phyloP scores from a whole-genome alignment of 1,140 invertebrate species.

The Antheraea mylitta region DNA sequence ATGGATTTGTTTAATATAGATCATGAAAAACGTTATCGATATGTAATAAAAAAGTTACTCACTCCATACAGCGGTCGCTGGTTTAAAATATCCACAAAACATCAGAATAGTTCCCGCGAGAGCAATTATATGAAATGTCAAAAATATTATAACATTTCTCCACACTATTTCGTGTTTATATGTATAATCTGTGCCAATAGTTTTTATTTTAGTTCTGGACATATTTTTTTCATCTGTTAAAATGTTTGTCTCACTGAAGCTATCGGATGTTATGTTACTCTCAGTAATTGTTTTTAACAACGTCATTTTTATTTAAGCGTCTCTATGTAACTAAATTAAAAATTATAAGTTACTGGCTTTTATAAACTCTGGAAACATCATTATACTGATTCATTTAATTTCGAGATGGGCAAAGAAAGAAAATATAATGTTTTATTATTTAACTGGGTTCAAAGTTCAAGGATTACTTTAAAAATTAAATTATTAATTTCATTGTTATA shows the following conservation, averaged over 20 bases:
- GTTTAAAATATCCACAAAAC: conserved; percentile 21
- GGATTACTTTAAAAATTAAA: no score
- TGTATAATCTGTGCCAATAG: conserved; percentile 71
- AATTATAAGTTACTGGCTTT: no score
- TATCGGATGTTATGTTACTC: neutral
- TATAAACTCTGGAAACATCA: no score
- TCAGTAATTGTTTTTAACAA: neutral
- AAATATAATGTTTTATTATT: no score
- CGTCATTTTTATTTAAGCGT: neutral
- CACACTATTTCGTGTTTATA: conserved; percentile 77
- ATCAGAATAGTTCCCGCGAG: conserved; percentile 49
- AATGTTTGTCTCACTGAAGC: neutral
- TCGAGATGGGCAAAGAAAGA: no score
- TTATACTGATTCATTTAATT: no score
- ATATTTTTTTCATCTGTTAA: neutral
- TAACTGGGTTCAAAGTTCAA: no score
- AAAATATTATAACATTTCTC: conserved; percentile 76
- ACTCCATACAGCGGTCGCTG: conserved; percentile 32
- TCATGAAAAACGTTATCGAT: no score
- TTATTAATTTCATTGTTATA: no score
- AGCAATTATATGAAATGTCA: conserved; percentile 65
- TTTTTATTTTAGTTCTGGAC: conserved; percentile 9
- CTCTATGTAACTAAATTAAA: no score
- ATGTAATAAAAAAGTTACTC: conserved; percentile 16
- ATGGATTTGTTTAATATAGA: no score